A percentile compares a stretch with the other conserved stretches of the same genome.
Conservation (phyloP, 1,140 invertebrate genomes). For the Apolygus lucorum region DNA sequence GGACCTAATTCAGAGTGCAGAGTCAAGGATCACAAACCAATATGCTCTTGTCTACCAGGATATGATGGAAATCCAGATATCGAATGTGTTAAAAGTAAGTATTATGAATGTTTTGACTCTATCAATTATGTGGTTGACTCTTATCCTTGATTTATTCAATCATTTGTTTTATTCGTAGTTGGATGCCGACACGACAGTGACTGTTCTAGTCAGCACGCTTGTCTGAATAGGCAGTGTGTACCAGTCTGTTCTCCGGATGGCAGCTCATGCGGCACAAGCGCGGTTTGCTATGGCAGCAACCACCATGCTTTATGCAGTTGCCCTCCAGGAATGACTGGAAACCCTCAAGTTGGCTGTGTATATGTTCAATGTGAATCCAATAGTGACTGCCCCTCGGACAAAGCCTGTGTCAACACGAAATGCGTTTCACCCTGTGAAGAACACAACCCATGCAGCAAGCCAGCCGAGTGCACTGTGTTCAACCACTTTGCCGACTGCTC, state of each 20-base stretch:
- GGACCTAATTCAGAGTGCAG: slow-evolving; percentile 69
- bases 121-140: no score
- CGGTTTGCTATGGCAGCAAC: slow-evolving; percentile 64
- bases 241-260: slow-evolving; percentile 62
- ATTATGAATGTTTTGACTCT: no score
- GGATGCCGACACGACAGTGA: slow-evolving; percentile 64
- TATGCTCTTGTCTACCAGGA: slow-evolving; percentile 69
- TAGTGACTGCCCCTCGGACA: slow-evolving; percentile 61
- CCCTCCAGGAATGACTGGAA: slow-evolving; percentile 66
- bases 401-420: slow-evolving; percentile 68
- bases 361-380: slow-evolving; percentile 66
- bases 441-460: slow-evolving; percentile 54
- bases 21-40: slow-evolving; percentile 70
- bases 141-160: no score
- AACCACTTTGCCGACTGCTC: slow-evolving; percentile 65
- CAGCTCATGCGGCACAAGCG: slow-evolving; percentile 56
- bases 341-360: slow-evolving; percentile 66
- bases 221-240: slow-evolving; percentile 67
- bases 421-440: slow-evolving; percentile 66
- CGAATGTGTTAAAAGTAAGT: slow-evolving; percentile 53
- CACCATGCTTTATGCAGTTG: slow-evolving; percentile 75
- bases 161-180: slow-evolving; percentile 36
- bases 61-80: slow-evolving; percentile 73
- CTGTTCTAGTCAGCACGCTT: slow-evolving; percentile 65
- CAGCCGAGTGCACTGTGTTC: slow-evolving; percentile 64